A percentile compares a stretch with the other conserved stretches of the same genome.
phyloP scores from a whole-genome alignment of 2,888 invertebrate species.

The Flexamia atlantica region DNA sequence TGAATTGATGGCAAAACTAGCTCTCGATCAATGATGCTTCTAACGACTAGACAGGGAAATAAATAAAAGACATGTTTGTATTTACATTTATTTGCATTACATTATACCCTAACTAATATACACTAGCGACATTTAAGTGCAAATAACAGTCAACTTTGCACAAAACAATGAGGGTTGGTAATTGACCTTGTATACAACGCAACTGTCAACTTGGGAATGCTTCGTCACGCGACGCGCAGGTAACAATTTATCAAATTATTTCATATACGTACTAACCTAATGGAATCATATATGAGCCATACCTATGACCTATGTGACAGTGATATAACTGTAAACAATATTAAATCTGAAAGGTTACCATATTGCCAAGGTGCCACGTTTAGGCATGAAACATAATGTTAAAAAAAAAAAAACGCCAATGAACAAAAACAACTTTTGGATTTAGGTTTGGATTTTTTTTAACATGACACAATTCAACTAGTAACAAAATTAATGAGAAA shows the following conservation, averaged over 20 bases:
- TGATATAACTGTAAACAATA: no score
- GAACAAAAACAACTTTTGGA: no score
- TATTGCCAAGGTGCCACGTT: no score
- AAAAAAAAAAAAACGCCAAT: no score
- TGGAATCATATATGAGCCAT: slow-evolving; percentile 14
- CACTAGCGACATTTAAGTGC: slow-evolving; percentile 61
- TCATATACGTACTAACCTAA: slow-evolving; percentile 42
- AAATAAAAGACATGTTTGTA: slow-evolving; percentile 59
- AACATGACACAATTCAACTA: no score
- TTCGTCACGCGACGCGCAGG: not conserved
- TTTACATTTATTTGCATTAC: slow-evolving; percentile 68
- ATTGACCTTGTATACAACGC: slow-evolving; percentile 63
- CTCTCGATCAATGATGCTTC: no score
- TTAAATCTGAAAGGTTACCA: no score
- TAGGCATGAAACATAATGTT: no score
- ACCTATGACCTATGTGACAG: not conserved
- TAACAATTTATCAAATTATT: slow-evolving; percentile 45
- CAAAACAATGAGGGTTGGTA: slow-evolving; percentile 62
- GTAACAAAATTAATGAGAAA: no score
- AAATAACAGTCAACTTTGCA: slow-evolving; percentile 64
- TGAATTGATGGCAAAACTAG: no score
- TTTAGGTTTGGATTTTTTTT: no score
- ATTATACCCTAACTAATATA: slow-evolving; percentile 64
- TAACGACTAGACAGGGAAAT: slow-evolving; percentile 12
- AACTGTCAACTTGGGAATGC: slow-evolving; percentile 57